A percentile compares a stretch with the other conserved stretches of the same genome.
These are phyloP conservation scores for Sarotherodon lohbergeri DNA, from an alignment of 2,113 vertebrate species.

Conservation along the genomic window DNA sequence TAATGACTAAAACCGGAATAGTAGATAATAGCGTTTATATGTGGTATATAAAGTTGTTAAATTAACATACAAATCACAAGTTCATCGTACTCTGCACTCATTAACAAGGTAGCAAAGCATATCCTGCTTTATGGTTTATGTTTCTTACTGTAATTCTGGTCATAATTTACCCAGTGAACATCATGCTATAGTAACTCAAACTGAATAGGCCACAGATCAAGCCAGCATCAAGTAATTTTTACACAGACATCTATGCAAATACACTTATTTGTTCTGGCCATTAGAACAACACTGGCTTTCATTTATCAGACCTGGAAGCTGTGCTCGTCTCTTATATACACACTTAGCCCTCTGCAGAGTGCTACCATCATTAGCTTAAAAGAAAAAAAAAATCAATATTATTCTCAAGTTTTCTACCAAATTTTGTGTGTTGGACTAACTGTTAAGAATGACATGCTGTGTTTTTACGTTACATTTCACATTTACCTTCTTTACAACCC, in stretches of 20 bases:
- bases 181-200: background rate
- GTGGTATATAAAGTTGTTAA: background rate
- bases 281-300: background rate
- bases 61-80: background rate
- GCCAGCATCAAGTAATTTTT: background rate
- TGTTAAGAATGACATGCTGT: background rate
- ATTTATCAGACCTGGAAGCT: background rate
- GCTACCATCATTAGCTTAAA: background rate
- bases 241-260: background rate
- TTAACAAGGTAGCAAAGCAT: background rate
- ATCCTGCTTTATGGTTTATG: background rate
- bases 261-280: background rate
- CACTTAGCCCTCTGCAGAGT: background rate
- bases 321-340: background rate
- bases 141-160: background rate
- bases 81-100: background rate
- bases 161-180: background rate
- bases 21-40: background rate
- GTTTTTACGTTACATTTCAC: rapidly evolving
- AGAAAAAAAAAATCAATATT: background rate
- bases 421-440: background rate
- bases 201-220: background rate
- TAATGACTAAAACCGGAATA: background rate
- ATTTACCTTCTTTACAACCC: rapidly evolving
- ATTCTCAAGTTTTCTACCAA: background rate